A percentile compares a stretch with the other conserved stretches of the same genome.
Conservation (phyloP, 2,888 invertebrate species). For the Parthenolecanium corni region DNA sequence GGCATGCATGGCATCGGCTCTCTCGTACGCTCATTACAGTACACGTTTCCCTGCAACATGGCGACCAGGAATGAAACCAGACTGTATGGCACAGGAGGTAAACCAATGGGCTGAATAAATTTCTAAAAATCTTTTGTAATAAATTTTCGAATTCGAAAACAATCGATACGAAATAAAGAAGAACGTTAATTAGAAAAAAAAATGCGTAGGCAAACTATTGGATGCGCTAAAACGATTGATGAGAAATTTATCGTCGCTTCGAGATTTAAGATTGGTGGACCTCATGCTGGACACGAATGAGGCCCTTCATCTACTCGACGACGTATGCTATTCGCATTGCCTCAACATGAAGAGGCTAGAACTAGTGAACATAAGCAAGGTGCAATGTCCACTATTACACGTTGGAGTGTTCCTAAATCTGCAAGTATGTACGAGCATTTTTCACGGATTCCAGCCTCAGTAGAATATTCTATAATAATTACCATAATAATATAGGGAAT, state of each 20-base stretch:
- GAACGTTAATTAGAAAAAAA: no score
- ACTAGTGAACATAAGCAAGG: conserved; percentile 62
- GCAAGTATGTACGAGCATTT: conserved; percentile 40
- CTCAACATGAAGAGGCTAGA: conserved; percentile 50
- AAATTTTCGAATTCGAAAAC: no score
- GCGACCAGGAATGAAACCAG: conserved; percentile 50
- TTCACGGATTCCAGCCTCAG: neutral
- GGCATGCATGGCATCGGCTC: conserved; percentile 44
- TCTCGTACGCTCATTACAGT: conserved; percentile 50
- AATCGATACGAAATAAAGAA: no score
- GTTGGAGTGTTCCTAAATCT: conserved; percentile 64
- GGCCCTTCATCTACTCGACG: conserved; percentile 58
- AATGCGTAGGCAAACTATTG: conserved; percentile 48
- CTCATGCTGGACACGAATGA: conserved; percentile 59
- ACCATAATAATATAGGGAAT: no score
- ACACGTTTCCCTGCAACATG: conserved; percentile 66
- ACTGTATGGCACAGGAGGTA: conserved; percentile 65
- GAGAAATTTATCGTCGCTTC: conserved; percentile 49
- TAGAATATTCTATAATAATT: no score
- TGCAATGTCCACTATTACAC: conserved; percentile 57
- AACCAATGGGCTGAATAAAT: conserved; percentile 12
- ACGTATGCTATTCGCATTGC: conserved; percentile 54
- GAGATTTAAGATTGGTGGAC: conserved; percentile 55
- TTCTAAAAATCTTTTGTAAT: neutral
- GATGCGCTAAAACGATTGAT: conserved; percentile 55